Evolutionary conservation across 2,797 vertebrate species (phyloP), one percentile per base, ranked within the genome.

Genomic region (Sebastes cheni): DNA sequence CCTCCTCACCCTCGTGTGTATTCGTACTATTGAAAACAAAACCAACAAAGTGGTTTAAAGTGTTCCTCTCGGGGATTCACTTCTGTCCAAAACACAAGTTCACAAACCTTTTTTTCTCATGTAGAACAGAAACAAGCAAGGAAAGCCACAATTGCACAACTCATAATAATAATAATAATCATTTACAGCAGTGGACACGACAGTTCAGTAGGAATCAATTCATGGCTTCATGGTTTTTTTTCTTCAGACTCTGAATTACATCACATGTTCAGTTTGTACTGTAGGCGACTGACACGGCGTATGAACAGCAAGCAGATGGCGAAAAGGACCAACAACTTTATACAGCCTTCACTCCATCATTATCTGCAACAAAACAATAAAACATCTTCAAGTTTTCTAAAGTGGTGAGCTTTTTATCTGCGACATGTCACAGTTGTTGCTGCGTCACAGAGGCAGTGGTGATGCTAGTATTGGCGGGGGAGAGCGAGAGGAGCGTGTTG

Each of bases 241-340:
- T 12, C 75, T 87, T 89, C 79, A 84, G 64, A 88, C 81, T 84
- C 75, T 55, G 55, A 87, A 13, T 81, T 23, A 87, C 83, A 68
- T 88, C 82, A 88, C 84, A 85, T 81, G 67, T 79, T 84, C 78
- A 89, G 76, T 79, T 88, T 85, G 82, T 29, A 73, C 79, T 85
- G 86, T 76, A 83, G 90, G 88, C 74, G 14, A 84, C 67, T 25
- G 85, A 86, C 86, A 91, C 81, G 75, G 86, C 87, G 34, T 73
- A 92, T 90, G 83, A 88, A 92, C 88, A 93, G 92, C 92, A 89
- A 92, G 92, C 89, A n/a, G 72, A 87, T 79, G 86, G 79, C 66
- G 81, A 72, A 80, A 82, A 78, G 60, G 80, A 90, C 75, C 82
- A 82, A 81, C 69, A 72, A 88, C 61, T 72, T 81, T 80, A 87